Evolutionary conservation across 2,888 invertebrate genomes (phyloP), one percentile per base, ranked within the genome.

Genomic region (Endotricha flammealis): DNA sequence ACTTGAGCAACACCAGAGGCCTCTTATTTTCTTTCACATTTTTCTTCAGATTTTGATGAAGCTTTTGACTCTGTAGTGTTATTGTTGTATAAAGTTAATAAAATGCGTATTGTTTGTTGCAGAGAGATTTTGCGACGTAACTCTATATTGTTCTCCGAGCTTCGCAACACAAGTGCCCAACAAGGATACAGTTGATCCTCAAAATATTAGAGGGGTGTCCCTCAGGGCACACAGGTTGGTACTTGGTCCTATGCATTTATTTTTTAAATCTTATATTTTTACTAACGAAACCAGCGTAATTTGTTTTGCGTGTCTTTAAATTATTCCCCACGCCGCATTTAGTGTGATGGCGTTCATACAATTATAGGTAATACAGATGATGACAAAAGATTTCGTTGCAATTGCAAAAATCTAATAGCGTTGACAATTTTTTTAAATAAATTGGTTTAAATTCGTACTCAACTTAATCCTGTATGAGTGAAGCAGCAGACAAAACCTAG

Each of bases 121-220:
- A 70, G 95, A 96, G 67, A 92, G 95, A 44, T 96, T 96, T 81
- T 96, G 96, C 80, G 96, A 87, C 49, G 87, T 96, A 48, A 95
- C 96, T 13, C 80, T 96, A 54, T 96, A 96, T 56, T 96, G 96
- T 71, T 85, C 85, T 17, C 79, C 83, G 38, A 83, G 63, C 48
- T 85, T 85, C 61, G 76, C 77, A 13, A 70, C 79, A 4, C 81
- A 82, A 42, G 67, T 82, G 4, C 56, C 75, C 1, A 69, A 73
- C 47, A 78, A 77, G 22, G 80, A 79, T 17, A 57, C 72, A 0
- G 67, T 79, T 3, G 77, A 80, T 5, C 64, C 80, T 4, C 69
- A 74, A 39, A 65, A 65, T 38, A 76, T 83, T 34, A 59, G 77
- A 12, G 85, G 85, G 23, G 85, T 83, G 35, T 86, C 85, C 1